Conservation (phyloP, 2,797 vertebrate species). For the Picus viridis region DNA sequence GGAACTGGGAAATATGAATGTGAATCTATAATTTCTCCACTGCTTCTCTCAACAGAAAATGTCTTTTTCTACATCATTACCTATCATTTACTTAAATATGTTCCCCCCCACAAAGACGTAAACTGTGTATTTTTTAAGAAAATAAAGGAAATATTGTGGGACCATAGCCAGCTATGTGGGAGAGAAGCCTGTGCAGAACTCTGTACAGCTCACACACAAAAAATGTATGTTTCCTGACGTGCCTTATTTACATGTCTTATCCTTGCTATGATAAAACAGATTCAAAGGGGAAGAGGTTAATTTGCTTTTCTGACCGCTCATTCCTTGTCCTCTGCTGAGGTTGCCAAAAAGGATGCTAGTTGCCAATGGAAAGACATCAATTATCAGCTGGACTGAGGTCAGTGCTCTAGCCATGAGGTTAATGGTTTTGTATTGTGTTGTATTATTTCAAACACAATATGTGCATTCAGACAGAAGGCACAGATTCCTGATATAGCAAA, state of each 20-base stretch:
- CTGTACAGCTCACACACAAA: neutral
- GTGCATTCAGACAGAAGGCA: conserved; percentile 50
- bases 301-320: conserved; percentile 59
- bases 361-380: conserved; percentile 69
- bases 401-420: conserved; percentile 40
- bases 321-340: conserved; percentile 31
- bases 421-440: conserved; percentile 58
- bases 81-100: neutral
- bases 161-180: neutral
- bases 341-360: conserved; percentile 53
- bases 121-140: neutral
- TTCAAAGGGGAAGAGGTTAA: conserved; percentile 66
- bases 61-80: neutral
- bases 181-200: neutral
- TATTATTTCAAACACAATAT: conserved; percentile 64
- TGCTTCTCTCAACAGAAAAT: neutral
- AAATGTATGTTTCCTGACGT: neutral
- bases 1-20: neutral
- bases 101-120: rapidly evolving
- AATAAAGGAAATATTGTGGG: neutral
- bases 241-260: conserved; percentile 45
- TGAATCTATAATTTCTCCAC: neutral
- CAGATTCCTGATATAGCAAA: conserved; percentile 31
- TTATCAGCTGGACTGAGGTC: conserved; percentile 54
- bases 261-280: conserved; percentile 24